Base-by-base conservation (phyloP, 1,140 invertebrate species). In the Drosophila willistoni region DNA sequence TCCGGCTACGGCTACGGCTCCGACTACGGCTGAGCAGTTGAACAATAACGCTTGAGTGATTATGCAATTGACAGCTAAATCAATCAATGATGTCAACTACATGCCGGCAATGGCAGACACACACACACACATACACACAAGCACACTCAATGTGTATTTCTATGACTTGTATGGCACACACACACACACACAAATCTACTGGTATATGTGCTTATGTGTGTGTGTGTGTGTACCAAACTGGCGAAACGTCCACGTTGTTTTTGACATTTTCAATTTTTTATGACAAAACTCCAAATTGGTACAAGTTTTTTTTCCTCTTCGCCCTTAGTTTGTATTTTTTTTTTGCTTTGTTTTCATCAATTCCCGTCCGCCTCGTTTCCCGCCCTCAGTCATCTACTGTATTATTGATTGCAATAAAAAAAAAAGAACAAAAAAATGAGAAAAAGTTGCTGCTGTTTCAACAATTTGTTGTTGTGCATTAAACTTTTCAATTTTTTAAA, bases 31-130 rank as follows among this genome's bases (percentile, higher is more conserved):
- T 79, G 70, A 84, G 86, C 74, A 83, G 78, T 81, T 90, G 77
- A 90, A 90, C 87, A 90, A 90, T 90, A 90, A 87, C 87, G 89
- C 87, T 90, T 90, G 87, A 90, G 83, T 90, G 87, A 90, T 90
- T 90, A 90, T 90, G 87, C 87, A 90, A 90, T 90, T 90, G 87
- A 91, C 87, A 90, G 87, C 87, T 90, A 90, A 90, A 90, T 90
- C 87, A 90, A 90, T 90, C 87, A 90, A 89, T 90, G 87, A 90
- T 90, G 87, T 90, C 87, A 90, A 90, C 85, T 89, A 89, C 84
- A 89, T 84, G 84, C 84, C 77, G 77, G 65, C 77, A 63, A 77
- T 57, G 74, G 60, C 68, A 79, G 66, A 69, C 71, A 66, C 39
- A 59, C 67, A 71, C 71, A 64, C 64, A 63, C 63, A 71, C 19